These are phyloP conservation scores for Phylloscopus trochiloides DNA, from an alignment of 2,113 vertebrate species.

Conservation along the genomic window DNA sequence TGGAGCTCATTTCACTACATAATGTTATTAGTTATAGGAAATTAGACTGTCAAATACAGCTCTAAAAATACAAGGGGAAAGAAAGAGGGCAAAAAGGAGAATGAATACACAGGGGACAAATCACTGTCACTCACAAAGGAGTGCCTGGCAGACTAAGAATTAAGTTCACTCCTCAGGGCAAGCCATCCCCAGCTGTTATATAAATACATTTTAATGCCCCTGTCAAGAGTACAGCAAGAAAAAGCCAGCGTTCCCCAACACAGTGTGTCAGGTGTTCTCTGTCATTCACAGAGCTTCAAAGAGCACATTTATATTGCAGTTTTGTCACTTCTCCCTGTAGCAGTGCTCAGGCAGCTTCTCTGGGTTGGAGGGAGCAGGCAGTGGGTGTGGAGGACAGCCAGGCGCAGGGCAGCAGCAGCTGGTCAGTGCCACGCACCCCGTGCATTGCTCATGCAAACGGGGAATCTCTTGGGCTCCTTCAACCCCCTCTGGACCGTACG, in stretches of 20 bases:
- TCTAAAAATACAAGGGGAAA: conserved; percentile 60
- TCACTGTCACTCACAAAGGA: conserved; percentile 76
- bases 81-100: conserved; percentile 56
- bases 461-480: background rate
- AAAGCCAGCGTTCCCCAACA: conserved; percentile 27
- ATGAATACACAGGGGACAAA: conserved; percentile 67
- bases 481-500: accelerated
- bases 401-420: background rate
- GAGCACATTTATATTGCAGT: conserved; percentile 26
- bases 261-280: conserved; percentile 50
- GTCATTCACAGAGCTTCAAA: conserved; percentile 35
- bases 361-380: background rate
- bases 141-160: conserved; percentile 75
- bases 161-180: conserved; percentile 74
- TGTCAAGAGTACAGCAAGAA: conserved; percentile 58
- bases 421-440: background rate
- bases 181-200: conserved; percentile 71
- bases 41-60: conserved; percentile 71
- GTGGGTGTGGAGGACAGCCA: background rate
- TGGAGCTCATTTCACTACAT: conserved; percentile 54
- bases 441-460: accelerated
- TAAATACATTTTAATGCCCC: conserved; percentile 71
- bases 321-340: conserved; percentile 55
- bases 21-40: conserved; percentile 70
- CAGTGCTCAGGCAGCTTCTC: conserved; percentile 3